phyloP scores from a whole-genome alignment of 2,888 invertebrate species.

The Dexiosoma caninum region DNA sequence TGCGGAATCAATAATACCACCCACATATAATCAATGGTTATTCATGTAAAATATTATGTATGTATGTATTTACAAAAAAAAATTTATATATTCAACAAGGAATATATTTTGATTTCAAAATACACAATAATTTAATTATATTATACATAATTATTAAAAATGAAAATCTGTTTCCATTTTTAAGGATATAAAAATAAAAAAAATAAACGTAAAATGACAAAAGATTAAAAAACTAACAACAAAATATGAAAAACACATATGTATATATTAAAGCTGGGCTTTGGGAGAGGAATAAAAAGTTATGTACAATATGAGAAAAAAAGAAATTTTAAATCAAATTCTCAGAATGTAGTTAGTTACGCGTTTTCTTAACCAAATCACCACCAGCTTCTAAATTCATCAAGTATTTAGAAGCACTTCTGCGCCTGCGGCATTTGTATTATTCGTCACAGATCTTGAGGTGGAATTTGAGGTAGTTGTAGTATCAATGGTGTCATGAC shows the following conservation, averaged over 20 bases:
- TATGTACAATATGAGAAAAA: neutral
- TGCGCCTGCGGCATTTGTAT: neutral
- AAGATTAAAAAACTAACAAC: slow-evolving; percentile 61
- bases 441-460: slow-evolving; percentile 6
- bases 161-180: slow-evolving; percentile 29
- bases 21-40: neutral
- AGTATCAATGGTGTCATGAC: slow-evolving; percentile 43
- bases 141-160: slow-evolving; percentile 24
- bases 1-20: too few relatives aligned
- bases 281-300: slow-evolving; percentile 34
- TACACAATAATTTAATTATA: slow-evolving; percentile 26
- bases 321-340: neutral
- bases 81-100: slow-evolving; percentile 30
- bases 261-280: slow-evolving; percentile 36
- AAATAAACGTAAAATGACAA: slow-evolving; percentile 6
- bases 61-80: slow-evolving; percentile 46
- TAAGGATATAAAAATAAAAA: slow-evolving; percentile 20
- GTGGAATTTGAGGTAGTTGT: slow-evolving; percentile 43
- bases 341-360: slow-evolving; percentile 1
- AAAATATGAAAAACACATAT: slow-evolving; percentile 31
- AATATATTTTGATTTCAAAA: slow-evolving; percentile 6
- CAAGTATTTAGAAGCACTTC: slow-evolving; percentile 31
- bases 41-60: slow-evolving; percentile 39
- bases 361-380: slow-evolving; percentile 28
- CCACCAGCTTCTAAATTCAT: slow-evolving; percentile 32